Percentiles rank a stretch among this genome's conserved stretches.
Conservation (phyloP, 2,113 vertebrate genomes). For the Pardalotus punctatus region DNA sequence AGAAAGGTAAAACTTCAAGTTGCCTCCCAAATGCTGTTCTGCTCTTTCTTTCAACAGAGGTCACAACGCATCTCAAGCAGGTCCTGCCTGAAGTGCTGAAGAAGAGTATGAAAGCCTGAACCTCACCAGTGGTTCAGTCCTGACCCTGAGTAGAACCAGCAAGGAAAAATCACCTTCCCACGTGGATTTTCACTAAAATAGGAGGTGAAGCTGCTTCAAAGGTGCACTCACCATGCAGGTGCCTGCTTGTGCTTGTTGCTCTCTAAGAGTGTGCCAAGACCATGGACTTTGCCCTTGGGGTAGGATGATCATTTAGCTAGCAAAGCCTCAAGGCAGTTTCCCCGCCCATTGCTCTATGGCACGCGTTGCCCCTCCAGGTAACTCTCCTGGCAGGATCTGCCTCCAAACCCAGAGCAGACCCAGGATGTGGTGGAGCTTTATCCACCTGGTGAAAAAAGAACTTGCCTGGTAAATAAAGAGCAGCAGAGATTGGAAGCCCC, state of each 20-base stretch:
- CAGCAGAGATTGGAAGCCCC: neutral
- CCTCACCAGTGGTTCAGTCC: fast-evolving
- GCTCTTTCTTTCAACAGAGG: neutral
- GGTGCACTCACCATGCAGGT: neutral
- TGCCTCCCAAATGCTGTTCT: neutral
- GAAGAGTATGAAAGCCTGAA: neutral
- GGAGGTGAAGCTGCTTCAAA: neutral
- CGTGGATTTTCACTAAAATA: neutral
- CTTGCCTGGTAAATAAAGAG: neutral
- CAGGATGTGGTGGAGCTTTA: neutral
- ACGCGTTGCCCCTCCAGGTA: neutral
- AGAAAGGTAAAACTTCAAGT: neutral
- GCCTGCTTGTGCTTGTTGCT: neutral
- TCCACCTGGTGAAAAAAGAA: neutral
- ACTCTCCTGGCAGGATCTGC: neutral
- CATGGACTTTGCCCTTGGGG: neutral
- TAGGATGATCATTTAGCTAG: neutral
- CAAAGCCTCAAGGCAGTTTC: neutral
- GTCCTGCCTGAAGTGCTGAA: neutral
- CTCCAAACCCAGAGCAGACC: neutral
- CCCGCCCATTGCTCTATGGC: neutral
- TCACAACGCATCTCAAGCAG: neutral
- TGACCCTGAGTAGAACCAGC: neutral
- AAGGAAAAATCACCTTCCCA: neutral
- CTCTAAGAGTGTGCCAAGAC: neutral